Conservation (phyloP, 2,888 invertebrate genomes). For the Ophioninae sp. region DNA sequence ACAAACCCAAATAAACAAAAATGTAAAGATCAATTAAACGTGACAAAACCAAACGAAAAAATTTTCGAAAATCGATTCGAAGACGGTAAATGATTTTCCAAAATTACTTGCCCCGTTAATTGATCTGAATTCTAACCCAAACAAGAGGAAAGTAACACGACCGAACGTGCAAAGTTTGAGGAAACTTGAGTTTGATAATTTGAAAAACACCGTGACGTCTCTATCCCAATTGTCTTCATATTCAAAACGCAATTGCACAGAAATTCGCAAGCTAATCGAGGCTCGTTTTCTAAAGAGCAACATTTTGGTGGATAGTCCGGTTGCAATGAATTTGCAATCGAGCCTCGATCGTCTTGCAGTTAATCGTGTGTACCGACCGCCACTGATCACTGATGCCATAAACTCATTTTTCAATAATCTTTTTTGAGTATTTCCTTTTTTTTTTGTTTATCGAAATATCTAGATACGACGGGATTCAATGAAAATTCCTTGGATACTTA, state of each 20-base stretch:
- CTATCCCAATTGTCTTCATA: constrained; percentile 53
- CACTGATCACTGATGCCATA: constrained; percentile 50
- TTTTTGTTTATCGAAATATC: constrained; percentile 11
- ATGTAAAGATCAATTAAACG: no score
- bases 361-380: constrained; percentile 58
- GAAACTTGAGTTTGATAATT: no score
- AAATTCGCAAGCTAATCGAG: constrained; percentile 49
- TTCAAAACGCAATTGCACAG: constrained; percentile 60
- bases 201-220: constrained; percentile 28
- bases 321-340: not conserved
- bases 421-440: not conserved
- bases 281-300: not conserved
- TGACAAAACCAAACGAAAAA: no score
- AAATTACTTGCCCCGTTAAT: not conserved
- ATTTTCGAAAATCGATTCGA: not conserved
- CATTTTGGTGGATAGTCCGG: not conserved
- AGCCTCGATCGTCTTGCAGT: constrained; percentile 33
- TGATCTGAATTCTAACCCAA: not conserved
- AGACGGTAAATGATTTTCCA: not conserved
- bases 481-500: constrained; percentile 82
- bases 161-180: not conserved
- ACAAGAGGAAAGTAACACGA: not conserved
- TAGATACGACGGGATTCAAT: constrained; percentile 34
- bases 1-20: no score
- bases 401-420: constrained; percentile 20